Evolutionary conservation across 2,797 vertebrate species (phyloP), one percentile per base, ranked within the genome.

Genomic region (Xiphophorus birchmanni): DNA sequence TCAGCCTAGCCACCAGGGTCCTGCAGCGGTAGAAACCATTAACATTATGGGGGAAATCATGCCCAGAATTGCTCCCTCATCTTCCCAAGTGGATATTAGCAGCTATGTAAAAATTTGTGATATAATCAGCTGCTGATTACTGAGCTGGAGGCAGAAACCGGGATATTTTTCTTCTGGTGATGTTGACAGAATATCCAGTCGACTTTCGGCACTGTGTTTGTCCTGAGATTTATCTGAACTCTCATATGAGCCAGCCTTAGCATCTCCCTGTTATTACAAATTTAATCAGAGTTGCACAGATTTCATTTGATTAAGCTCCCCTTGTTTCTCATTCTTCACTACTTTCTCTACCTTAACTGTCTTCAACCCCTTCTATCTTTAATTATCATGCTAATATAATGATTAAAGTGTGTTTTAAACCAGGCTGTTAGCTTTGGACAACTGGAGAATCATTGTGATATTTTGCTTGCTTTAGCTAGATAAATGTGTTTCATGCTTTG

Each of bases 11-110:
- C 37, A 67, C 23, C 23, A 44, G 40, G 23, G 40, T 71, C 67
- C 40, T 13, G 4, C 7, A 42, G 65, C 21, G 63, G 32, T 40
- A 1, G 3, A 21, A 67, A 67, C 18, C 40, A 71, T 71, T 37
- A 44, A 26, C 40, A n/a, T 45, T 45, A 45, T 45, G 10, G 37
- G 5, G 10, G 23, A 71, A 71, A 45, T 71, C 5, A 45, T 71
- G 42, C 15, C 26, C n/a, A 3, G 65, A 71, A 45, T n/a, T 44
- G 42, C 69, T 45, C 26, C 40, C 12, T 71, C 26, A n/a, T n/a
- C 42, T 71, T n/a, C 67, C 40, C 40, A 45, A 71, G 69, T 71
- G 42, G 69, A 45, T n/a, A 45, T 71, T 44, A 23, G 69, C 42
- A 45, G 40, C 12, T 45, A 23, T 45, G 21, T 45, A 44, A 71